Evolutionary conservation across 1,140 invertebrate genomes (phyloP), one percentile per base, ranked within the genome.

Genomic region (Diabrotica undecimpunctata): DNA sequence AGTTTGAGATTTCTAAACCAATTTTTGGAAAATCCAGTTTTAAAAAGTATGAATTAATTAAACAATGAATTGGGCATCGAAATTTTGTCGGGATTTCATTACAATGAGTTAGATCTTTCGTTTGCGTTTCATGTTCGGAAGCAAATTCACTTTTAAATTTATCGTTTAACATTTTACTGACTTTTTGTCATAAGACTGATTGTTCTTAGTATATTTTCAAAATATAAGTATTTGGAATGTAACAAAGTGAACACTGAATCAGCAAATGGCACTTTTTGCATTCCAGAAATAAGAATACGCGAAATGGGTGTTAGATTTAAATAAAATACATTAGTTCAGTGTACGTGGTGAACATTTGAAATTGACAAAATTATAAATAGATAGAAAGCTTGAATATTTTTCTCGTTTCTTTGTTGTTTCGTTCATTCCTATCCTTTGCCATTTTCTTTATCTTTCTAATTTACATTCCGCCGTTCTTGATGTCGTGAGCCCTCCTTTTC

Each of bases 121-220:
- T 58, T 58, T 46, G 8, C 41, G 41, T 46, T 46, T 46, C 41
- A 7, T 58, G 35, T 58, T 36, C 35, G 56, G 25, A 35, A n/a
- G 14, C 8, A 35, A 35, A 25, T 36, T 35, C 9, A 36, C 25
- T 58, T 46, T 8, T 12, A n/a, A 54, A 51, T 12, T 51, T 51
- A 14, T 56, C 54, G 3, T 11, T 55, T 14, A 56, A 56, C 25
- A 25, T 62, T 54, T 59, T 56, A 14, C 36, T n/a, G 35, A 60
- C 38, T 56, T 68, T 65, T 37, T 69, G 65, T 66, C 67, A 66
- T 57, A 70, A 70, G 69, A 70, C 69, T 70, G 69, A 70, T 61
- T 55, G 11, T 50, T 51, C 39, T 36, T 64, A n/a, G 12, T 62
- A 54, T 62, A 62, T 62, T 62, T 62, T 52, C 37, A 52, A 60